Base-by-base conservation (phyloP, 1,140 invertebrate genomes). In the Diabrotica undecimpunctata region DNA sequence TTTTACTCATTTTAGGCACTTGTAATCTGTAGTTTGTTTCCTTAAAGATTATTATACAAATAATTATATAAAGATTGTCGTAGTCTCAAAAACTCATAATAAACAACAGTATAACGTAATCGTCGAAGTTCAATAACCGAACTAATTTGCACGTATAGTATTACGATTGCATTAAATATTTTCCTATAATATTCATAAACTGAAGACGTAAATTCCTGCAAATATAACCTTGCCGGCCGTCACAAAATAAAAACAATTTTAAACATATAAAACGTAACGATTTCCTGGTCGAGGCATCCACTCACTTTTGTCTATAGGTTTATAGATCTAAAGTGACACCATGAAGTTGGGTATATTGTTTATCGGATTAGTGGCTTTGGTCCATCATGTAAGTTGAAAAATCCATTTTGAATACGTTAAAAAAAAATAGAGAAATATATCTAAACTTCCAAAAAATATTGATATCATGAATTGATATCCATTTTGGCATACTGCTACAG, bases 221-320 rank as follows among this genome's bases (percentile, higher is more conserved):
- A 60, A 46, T 35, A 50, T 60, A 51, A 60, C 58, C 58, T 60
- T 51, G 58, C 5, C 9, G 5, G 13, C 12, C 41, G 50, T 9
- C 35, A 39, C 39, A 13, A 39, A 46, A 46, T 50, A 39, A 41
- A 60, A 57, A 60, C 12, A 60, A 50, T 39, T n/a, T 51, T 13
- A 60, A 60, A 51, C 50, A 50, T 60, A 60, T 60, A 60, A 60
- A 60, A 60, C 10, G 12, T 25, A n/a, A 9, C 6, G 50, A 60
- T 50, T 50, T 60, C 10, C n/a, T 50, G 38, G 58, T 38, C 41
- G 13, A n/a, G 9, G 7, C 35, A 50, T 60, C 12, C 25, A 60
- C n/a, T 50, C 58, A 57, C 46, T 60, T 60, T 60, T 50, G 58
- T 60, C 58, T 60, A 60, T 60, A 60, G 13, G 12, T 13, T 14